Evolutionary conservation across 2,113 vertebrate genomes (phyloP).

Genomic region (Leptobrachium leishanense): DNA sequence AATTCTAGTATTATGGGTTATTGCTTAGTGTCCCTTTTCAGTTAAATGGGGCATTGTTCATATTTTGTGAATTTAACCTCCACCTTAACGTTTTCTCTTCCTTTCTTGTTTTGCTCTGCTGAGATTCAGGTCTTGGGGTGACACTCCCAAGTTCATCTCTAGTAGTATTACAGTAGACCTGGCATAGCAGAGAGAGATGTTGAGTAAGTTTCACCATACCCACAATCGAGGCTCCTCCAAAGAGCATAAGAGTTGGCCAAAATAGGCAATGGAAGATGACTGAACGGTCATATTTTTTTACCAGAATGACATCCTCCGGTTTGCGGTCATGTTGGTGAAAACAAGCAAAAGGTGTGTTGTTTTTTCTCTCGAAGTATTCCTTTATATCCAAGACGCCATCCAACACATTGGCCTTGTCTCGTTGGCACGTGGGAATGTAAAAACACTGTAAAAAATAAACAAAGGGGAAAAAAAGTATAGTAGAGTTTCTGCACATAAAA

Average conservation of each 20-base stretch:
- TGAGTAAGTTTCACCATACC: constrained; percentile 77
- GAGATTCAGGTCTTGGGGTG: constrained; percentile 13
- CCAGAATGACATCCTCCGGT: constrained; percentile 63
- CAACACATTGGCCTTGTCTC: constrained; percentile 60
- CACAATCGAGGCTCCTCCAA: constrained; percentile 71
- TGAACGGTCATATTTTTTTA: constrained; percentile 60
- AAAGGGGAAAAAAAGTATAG: neutral
- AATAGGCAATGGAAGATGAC: constrained; percentile 65
- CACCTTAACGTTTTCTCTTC: constrained; percentile 54
- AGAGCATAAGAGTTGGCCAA: constrained; percentile 76
- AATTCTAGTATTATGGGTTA: no score
- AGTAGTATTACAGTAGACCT: constrained; percentile 45
- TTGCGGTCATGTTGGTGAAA: constrained; percentile 54
- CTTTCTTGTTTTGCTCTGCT: constrained; percentile 36
- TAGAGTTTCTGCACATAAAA: neutral
- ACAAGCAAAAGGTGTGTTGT: constrained; percentile 58
- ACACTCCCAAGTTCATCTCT: constrained; percentile 22
- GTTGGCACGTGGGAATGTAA: constrained; percentile 73
- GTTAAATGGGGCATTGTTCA: constrained; percentile 15
- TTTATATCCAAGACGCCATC: constrained; percentile 64
- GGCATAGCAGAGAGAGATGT: constrained; percentile 64
- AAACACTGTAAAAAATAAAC: constrained; percentile 70
- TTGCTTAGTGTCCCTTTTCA: no score
- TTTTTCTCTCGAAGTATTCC: constrained; percentile 56
- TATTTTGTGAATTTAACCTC: constrained; percentile 47